Evolutionary conservation across 2,888 invertebrate genomes (phyloP), one percentile per base, ranked within the genome.

Genomic region (Rhodophaea formosa): DNA sequence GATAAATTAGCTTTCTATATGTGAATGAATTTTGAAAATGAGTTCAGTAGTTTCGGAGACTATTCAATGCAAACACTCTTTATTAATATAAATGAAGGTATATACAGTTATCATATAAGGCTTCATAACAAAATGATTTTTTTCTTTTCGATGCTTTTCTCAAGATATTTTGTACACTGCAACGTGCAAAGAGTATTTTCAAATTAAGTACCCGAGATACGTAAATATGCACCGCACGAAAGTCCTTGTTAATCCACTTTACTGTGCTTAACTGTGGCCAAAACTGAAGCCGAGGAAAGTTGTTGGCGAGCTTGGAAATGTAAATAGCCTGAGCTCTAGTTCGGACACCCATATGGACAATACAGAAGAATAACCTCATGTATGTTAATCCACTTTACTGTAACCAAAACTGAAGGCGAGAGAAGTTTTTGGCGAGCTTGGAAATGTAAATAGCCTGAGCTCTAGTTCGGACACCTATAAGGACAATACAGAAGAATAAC

Each of bases 271-370:
- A 32, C 30, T 51, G 49, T 35, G 49, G 49, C 49, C 35, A 35
- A 51, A 51, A 51, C 49, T 49, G 32, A 49, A 49, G 49, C 49
- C 49, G 49, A 15, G 32, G 44, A 32, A 32, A 49, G 49, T 49
- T 49, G 49, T 10, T 16, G 14, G 35, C 35, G 35, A 32, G 32
- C 32, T 51, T 32, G 23, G 32, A 3, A 51, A 51, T 15, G 49
- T 51, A 51, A 51, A 35, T 51, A 47, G 7, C 30, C 30, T 30
- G 14, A 15, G 30, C 45, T 16, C 45, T 32, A 51, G 49, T 30
- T 16, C 32, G 49, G 47, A 32, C 47, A 30, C 30, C 30, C 30
- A 30, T 39, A 39, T 2, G 12, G 39, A 39, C 12, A 39, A 8
- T 39, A 12, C 5, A 35, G 12, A 39, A 3, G n/a, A 39, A 12